phyloP scores from a whole-genome alignment of 2,113 vertebrate species.

The Trichechus manatus region DNA sequence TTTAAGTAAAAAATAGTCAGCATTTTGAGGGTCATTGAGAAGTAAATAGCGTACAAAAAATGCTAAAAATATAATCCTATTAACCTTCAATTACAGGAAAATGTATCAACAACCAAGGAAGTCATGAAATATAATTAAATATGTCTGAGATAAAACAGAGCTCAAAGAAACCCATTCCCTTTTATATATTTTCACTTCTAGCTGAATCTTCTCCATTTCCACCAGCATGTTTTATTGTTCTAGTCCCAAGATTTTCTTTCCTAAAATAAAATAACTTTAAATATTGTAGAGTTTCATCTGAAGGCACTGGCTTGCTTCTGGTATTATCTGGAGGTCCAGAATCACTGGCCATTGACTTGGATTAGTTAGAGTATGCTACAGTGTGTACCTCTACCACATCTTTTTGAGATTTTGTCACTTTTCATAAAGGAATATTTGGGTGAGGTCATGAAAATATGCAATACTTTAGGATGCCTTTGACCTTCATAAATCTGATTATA shows the following conservation, averaged over 20 bases:
- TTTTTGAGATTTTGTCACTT: background rate
- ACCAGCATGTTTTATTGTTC: background rate
- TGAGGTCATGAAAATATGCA: background rate
- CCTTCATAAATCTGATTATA: constrained; percentile 1
- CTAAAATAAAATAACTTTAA: constrained; percentile 44
- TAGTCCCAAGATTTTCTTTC: constrained; percentile 24
- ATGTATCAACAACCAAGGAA: constrained; percentile 52
- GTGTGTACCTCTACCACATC: background rate
- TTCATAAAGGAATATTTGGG: constrained; percentile 6
- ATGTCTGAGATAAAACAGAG: constrained; percentile 52
- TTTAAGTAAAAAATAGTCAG: background rate
- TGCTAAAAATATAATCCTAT: constrained; percentile 62
- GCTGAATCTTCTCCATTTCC: constrained; percentile 14
- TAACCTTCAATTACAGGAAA: constrained; percentile 63
- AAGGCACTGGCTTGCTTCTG: background rate
- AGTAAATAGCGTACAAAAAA: constrained; percentile 21
- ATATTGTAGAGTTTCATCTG: background rate
- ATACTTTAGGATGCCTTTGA: constrained; percentile 3
- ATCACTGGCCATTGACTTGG: background rate
- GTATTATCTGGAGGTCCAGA: background rate
- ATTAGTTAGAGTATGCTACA: background rate
- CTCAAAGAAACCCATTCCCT: constrained; percentile 37
- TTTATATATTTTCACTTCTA: constrained; percentile 17
- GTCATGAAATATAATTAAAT: constrained; percentile 63
- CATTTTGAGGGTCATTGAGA: constrained; percentile 16